phyloP scores from a whole-genome alignment of 2,888 invertebrate species.

The Lasioglossum leucozonium region DNA sequence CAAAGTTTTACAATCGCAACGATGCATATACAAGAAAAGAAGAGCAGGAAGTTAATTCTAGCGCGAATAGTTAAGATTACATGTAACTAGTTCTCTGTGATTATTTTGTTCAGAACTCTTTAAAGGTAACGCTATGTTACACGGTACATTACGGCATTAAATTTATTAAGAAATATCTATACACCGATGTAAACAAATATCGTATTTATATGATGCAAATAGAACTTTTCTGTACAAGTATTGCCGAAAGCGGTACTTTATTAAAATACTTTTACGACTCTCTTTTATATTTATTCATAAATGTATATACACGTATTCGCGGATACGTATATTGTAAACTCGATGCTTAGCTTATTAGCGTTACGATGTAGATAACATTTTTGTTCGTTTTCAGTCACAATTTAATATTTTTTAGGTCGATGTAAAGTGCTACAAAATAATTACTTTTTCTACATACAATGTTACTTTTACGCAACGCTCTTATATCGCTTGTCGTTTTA shows the following conservation, averaged over 20 bases:
- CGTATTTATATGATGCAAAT: constrained; percentile 19
- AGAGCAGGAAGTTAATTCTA: background rate
- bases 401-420: background rate
- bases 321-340: constrained; percentile 41
- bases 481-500: constrained; percentile 6
- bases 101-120: background rate
- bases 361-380: constrained; percentile 43
- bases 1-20: background rate
- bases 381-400: constrained; percentile 18
- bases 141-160: constrained; percentile 4
- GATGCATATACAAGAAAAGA: background rate
- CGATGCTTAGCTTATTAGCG: constrained; percentile 53
- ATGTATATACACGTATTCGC: constrained; percentile 52
- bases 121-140: background rate
- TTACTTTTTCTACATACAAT: background rate
- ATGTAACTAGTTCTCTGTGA: background rate
- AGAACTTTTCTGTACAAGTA: constrained; percentile 23
- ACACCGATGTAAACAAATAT: constrained; percentile 10
- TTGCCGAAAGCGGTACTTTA: constrained; percentile 23
- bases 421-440: background rate
- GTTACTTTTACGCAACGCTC: constrained; percentile 11
- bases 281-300: constrained; percentile 42
- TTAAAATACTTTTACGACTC: constrained; percentile 35
- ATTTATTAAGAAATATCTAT: constrained; percentile 3
- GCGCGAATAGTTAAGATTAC: background rate